Evolutionary conservation across 2,797 vertebrate genomes (phyloP).

Genomic region (Ceyx erithaca): DNA sequence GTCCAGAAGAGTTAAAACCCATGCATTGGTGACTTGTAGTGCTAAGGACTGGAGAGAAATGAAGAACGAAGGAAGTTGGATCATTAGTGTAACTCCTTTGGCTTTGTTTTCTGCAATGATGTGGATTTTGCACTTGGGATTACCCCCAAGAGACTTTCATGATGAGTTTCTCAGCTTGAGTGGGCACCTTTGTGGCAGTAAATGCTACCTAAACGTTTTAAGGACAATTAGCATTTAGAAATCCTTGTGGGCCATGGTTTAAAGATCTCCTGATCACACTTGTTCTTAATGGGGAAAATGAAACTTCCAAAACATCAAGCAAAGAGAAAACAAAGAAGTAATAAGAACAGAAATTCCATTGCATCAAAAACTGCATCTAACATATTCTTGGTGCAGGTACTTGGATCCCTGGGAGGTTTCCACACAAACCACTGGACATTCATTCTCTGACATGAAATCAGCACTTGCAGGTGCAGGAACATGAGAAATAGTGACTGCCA

Average conservation of each 20-base stretch:
- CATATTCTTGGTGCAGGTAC: neutral
- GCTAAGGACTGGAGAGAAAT: neutral
- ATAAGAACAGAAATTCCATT: neutral
- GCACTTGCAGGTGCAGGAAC: neutral
- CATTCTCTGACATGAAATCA: neutral
- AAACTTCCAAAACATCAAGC: neutral
- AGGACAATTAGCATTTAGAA: neutral
- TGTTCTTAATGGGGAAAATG: neutral
- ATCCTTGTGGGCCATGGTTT: neutral
- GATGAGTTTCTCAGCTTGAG: neutral
- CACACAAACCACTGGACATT: neutral
- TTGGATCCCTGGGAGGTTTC: neutral
- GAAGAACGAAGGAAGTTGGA: neutral
- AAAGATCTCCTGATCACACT: neutral
- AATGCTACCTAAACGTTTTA: neutral
- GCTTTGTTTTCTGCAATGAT: neutral
- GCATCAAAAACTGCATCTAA: neutral
- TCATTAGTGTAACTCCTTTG: neutral
- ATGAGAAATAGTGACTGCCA: neutral
- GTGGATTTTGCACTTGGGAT: neutral
- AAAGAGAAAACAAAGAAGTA: neutral
- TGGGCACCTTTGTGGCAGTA: neutral
- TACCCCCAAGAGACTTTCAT: neutral
- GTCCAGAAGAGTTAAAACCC: neutral
- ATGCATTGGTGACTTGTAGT: neutral